phyloP scores from a whole-genome alignment of 2,888 invertebrate species.

The Rapana venosa region DNA sequence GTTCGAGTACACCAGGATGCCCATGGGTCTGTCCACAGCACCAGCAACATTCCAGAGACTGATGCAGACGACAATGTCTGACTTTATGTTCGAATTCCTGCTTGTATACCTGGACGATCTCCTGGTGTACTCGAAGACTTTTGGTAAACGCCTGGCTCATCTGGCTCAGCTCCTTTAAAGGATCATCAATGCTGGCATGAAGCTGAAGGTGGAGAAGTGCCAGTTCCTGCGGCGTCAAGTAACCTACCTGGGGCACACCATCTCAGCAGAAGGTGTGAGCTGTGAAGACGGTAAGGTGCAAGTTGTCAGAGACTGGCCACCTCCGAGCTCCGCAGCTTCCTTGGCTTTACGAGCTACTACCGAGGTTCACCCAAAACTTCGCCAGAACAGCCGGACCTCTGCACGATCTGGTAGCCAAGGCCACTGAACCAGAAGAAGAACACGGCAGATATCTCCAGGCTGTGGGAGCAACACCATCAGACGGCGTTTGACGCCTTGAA shows the following conservation, averaged over 20 bases:
- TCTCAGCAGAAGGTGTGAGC: slow-evolving; percentile 34
- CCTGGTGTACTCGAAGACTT: slow-evolving; percentile 51
- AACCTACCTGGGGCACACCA: slow-evolving; percentile 50
- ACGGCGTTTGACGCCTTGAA: slow-evolving; percentile 49
- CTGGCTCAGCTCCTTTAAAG: slow-evolving; percentile 52
- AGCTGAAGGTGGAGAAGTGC: slow-evolving; percentile 53
- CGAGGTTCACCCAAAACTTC: slow-evolving; percentile 50
- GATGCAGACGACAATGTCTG: slow-evolving; percentile 36
- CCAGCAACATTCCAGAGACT: slow-evolving; percentile 25
- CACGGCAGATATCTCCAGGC: not conserved
- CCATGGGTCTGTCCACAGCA: slow-evolving; percentile 38
- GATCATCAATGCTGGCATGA: slow-evolving; percentile 16
- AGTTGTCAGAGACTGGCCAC: slow-evolving; percentile 41
- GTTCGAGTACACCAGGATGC: slow-evolving; percentile 47
- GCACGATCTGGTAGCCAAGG: slow-evolving; percentile 33
- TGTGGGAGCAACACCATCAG: slow-evolving; percentile 50
- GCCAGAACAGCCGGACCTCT: slow-evolving; percentile 50
- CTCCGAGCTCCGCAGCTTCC: slow-evolving; percentile 39
- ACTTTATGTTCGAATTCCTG: slow-evolving; percentile 27
- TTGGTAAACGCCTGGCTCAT: slow-evolving; percentile 50
- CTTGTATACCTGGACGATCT: slow-evolving; percentile 35
- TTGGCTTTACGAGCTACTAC: slow-evolving; percentile 53
- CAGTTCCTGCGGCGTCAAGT: slow-evolving; percentile 40
- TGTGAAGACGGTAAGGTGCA: slow-evolving; percentile 38
- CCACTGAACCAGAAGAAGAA: slow-evolving; percentile 20